phyloP scores from a whole-genome alignment of 2,113 vertebrate genomes.

The Craseonycteris thonglongyai region DNA sequence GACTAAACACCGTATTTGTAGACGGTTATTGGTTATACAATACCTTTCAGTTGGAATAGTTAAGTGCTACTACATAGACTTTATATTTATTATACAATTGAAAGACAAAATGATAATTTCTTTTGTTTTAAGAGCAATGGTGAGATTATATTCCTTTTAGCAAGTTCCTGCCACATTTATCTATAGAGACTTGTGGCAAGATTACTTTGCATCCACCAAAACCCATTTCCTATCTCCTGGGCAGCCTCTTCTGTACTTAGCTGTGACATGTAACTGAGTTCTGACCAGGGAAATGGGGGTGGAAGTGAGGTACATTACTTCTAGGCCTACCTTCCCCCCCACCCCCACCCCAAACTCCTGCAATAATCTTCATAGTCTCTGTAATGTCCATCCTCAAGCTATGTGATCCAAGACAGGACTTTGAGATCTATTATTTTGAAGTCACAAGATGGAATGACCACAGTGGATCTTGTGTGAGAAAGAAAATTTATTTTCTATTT shows the following conservation, averaged over 20 bases:
- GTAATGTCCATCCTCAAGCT: not conserved
- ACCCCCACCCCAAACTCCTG: not conserved
- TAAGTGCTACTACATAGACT: not conserved
- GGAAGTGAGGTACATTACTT: too few species aligned
- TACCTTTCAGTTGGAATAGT: not conserved
- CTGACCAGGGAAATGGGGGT: not conserved
- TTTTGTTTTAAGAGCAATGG: not conserved
- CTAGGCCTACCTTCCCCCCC: not conserved
- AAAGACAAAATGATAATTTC: not conserved
- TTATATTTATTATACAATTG: not conserved
- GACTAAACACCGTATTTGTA: not conserved
- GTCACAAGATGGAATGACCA: not conserved
- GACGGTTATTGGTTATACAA: not conserved
- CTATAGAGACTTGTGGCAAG: not conserved
- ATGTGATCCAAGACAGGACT: not conserved
- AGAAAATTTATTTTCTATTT: too few species aligned
- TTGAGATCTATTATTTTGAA: not conserved
- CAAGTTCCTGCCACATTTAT: not conserved
- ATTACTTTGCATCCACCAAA: not conserved
- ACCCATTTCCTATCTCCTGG: not conserved
- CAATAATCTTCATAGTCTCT: not conserved
- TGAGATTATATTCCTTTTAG: not conserved
- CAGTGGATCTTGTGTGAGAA: not conserved
- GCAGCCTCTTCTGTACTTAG: not conserved
- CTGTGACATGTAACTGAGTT: not conserved